Conservation (phyloP, 2,888 invertebrate genomes). For the Flexamia atlantica region DNA sequence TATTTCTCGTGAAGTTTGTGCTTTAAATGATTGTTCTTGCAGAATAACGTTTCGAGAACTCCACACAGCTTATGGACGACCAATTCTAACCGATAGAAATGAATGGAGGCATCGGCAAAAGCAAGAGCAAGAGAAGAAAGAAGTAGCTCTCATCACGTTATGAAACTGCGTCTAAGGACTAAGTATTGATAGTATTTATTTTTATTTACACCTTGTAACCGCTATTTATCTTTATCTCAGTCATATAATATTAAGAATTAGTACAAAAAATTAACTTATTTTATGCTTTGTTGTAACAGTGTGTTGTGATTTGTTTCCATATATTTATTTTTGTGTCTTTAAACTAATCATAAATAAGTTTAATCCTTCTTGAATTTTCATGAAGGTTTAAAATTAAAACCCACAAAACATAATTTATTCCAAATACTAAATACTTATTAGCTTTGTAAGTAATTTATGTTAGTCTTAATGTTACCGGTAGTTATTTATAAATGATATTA, state of each 20-base stretch:
- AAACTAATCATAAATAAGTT: no score
- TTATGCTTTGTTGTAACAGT: neutral
- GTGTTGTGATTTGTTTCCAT: neutral
- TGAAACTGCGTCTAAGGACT: neutral
- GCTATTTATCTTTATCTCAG: neutral
- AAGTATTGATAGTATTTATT: neutral
- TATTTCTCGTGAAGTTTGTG: no score
- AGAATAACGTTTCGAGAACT: constrained; percentile 83
- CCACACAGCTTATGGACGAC: constrained; percentile 83
- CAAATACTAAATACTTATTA: neutral
- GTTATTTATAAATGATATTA: neutral
- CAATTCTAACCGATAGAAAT: constrained; percentile 82
- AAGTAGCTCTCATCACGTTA: constrained; percentile 56
- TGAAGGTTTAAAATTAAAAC: no score
- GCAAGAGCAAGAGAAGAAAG: constrained; percentile 60
- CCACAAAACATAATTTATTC: no score
- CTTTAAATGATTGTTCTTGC: no score
- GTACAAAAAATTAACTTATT: neutral
- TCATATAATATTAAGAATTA: neutral
- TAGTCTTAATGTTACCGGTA: constrained; percentile 5
- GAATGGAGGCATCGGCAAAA: constrained; percentile 79
- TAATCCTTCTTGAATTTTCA: no score
- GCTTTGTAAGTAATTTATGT: neutral
- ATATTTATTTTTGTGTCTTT: no score
- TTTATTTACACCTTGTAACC: neutral